phyloP scores from a whole-genome alignment of 2,797 vertebrate species.

The Danio kyathit region DNA sequence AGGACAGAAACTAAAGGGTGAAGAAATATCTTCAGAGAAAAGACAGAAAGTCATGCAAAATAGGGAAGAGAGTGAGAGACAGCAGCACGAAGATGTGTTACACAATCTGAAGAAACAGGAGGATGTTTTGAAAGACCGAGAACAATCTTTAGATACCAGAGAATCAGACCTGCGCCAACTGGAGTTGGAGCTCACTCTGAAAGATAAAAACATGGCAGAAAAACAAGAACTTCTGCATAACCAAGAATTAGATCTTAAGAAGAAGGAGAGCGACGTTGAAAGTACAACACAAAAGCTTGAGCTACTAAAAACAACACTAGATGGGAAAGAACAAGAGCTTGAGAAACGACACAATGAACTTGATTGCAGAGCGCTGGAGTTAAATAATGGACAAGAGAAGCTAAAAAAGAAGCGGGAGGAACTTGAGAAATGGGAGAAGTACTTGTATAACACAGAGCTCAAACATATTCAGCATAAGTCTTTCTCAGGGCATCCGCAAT shows the following conservation, averaged over 20 bases:
- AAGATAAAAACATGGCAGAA: slow-evolving; percentile 15
- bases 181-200: slow-evolving; percentile 32
- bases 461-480: slow-evolving; percentile 66
- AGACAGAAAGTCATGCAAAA: slow-evolving; percentile 46
- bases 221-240: slow-evolving; percentile 17
- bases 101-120: slow-evolving; percentile 40
- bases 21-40: slow-evolving; percentile 51
- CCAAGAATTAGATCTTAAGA: slow-evolving; percentile 23
- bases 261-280: slow-evolving; percentile 14
- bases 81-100: neutral
- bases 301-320: slow-evolving; percentile 18
- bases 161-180: slow-evolving; percentile 11
- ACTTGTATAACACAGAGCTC: slow-evolving; percentile 71
- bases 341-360: slow-evolving; percentile 45
- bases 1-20: slow-evolving; percentile 45
- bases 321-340: slow-evolving; percentile 35
- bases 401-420: slow-evolving; percentile 68
- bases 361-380: slow-evolving; percentile 43
- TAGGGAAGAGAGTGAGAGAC: slow-evolving; percentile 50
- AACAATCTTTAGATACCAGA: slow-evolving; percentile 36
- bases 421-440: slow-evolving; percentile 74
- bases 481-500: slow-evolving; percentile 52
- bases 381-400: slow-evolving; percentile 69
- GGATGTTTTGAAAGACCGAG: slow-evolving; percentile 37
- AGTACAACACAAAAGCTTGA: slow-evolving; percentile 29